Conservation (phyloP, 2,797 vertebrate genomes). For the Anguilla anguilla region DNA sequence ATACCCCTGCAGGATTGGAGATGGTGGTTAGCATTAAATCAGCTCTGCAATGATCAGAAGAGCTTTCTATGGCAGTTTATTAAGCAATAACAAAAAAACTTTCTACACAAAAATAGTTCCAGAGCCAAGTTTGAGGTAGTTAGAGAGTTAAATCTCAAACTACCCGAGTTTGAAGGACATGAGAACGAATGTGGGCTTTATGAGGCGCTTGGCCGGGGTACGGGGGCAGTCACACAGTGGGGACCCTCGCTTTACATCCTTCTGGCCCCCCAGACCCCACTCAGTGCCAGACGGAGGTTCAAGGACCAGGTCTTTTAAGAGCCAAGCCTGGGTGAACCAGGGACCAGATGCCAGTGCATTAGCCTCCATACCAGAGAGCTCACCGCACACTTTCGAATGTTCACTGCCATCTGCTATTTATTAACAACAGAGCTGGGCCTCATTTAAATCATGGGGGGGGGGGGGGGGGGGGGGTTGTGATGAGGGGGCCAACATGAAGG, state of each 20-base stretch:
- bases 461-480: neutral
- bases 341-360: constrained; percentile 18
- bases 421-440: constrained; percentile 25
- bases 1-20: neutral
- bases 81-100: neutral
- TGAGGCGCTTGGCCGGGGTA: neutral
- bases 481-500: neutral
- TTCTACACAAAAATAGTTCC: neutral
- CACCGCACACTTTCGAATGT: constrained; percentile 24
- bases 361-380: constrained; percentile 5
- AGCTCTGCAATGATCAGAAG: neutral
- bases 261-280: neutral
- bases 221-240: neutral
- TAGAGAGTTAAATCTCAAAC: neutral
- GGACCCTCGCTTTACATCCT: neutral
- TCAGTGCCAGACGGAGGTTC: neutral
- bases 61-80: neutral
- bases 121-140: neutral
- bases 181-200: neutral
- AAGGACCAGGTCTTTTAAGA: neutral
- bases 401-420: constrained; percentile 32
- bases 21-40: neutral
- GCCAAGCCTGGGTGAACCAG: neutral
- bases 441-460: constrained; percentile 20
- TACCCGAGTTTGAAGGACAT: neutral